These are phyloP conservation scores for Hipparchia semele DNA, from an alignment of 2,888 invertebrate genomes.

Conservation along the genomic window DNA sequence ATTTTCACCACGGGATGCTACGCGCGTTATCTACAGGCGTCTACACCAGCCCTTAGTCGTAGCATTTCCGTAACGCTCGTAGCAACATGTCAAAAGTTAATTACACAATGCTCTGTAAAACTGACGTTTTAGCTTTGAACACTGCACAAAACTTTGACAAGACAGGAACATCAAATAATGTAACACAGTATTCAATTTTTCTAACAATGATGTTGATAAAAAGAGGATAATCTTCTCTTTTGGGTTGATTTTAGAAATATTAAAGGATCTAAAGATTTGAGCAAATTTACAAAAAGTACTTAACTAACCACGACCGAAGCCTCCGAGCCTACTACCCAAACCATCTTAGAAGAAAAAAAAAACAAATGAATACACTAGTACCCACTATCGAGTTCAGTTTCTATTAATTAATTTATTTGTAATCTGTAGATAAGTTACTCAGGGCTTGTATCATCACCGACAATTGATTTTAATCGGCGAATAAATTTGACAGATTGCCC, in stretches of 20 bases:
- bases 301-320: not conserved
- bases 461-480: too few species aligned
- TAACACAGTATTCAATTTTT: too few species aligned
- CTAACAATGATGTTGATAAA: not conserved
- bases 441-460: too few species aligned
- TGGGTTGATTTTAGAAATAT: not conserved
- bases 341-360: too few species aligned
- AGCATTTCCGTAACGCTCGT: slow-evolving; percentile 5
- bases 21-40: not conserved
- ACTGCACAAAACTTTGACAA: not conserved
- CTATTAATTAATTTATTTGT: too few species aligned
- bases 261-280: too few species aligned
- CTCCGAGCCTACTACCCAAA: not conserved
- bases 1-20: not conserved
- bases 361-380: not conserved
- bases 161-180: not conserved
- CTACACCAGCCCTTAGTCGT: not conserved
- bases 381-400: not conserved
- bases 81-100: not conserved
- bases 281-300: too few species aligned
- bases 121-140: too few species aligned
- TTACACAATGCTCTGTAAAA: not conserved
- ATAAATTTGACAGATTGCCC: too few species aligned
- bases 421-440: too few species aligned
- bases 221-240: not conserved